Percentiles rank a stretch among this genome's conserved stretches.
Evolutionary conservation across 2,888 invertebrate genomes (phyloP).

Genomic region (Nasonia oneida): DNA sequence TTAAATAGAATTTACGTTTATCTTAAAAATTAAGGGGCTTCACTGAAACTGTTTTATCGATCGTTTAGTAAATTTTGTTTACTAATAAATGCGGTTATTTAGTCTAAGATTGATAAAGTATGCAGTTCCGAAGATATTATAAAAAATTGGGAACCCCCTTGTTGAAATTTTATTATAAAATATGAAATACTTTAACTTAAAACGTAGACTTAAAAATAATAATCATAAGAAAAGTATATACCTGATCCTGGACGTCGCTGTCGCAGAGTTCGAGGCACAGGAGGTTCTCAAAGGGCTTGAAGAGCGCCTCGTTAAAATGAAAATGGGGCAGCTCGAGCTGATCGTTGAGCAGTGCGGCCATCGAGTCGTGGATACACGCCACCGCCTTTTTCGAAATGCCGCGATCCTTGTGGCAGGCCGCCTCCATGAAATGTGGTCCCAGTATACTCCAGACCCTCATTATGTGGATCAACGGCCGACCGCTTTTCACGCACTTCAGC

Average conservation of each 20-base stretch:
- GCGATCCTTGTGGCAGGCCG: conserved; percentile 94
- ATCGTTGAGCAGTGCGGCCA: conserved; percentile 91
- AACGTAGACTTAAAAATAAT: too few relatives aligned
- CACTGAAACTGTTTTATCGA: too few relatives aligned
- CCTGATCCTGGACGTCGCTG: conserved; percentile 90
- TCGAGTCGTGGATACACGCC: conserved; percentile 94
- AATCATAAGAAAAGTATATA: conserved; percentile 20
- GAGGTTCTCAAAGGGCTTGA: conserved; percentile 97
- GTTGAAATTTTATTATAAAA: too few relatives aligned
- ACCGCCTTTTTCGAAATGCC: conserved; percentile 95
- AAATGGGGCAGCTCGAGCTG: conserved; percentile 95
- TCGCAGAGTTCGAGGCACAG: conserved; percentile 96
- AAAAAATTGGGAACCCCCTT: too few relatives aligned
- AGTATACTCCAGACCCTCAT: conserved; percentile 96
- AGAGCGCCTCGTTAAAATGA: conserved; percentile 96
- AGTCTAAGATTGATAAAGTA: too few relatives aligned
- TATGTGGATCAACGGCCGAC: conserved; percentile 93
- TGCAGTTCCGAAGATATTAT: too few relatives aligned
- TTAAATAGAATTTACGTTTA: background rate
- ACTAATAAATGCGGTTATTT: too few relatives aligned
- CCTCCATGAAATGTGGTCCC: conserved; percentile 96
- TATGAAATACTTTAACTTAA: too few relatives aligned
- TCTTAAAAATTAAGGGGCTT: background rate
- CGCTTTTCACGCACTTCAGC: conserved; percentile 91
- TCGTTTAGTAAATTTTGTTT: too few relatives aligned